Evolutionary conservation across 2,113 vertebrate genomes (phyloP).

Genomic region (Oryzias melastigma): DNA sequence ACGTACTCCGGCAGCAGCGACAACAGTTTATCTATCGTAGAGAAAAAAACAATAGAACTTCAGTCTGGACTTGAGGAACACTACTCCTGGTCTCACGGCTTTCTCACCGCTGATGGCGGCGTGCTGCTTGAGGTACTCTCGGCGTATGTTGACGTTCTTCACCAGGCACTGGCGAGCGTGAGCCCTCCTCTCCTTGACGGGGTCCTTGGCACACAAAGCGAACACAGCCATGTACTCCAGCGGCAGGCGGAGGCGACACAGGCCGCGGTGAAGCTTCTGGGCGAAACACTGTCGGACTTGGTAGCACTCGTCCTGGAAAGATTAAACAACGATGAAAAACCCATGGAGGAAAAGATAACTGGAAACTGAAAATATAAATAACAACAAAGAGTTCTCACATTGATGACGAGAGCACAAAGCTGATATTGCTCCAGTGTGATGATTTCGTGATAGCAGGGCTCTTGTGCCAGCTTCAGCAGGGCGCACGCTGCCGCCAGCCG

Average conservation of each 20-base stretch:
- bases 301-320: conserved; percentile 92
- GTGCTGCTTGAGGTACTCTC: conserved; percentile 98
- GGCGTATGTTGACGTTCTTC: conserved; percentile 95
- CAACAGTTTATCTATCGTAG: conserved; percentile 89
- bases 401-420: conserved; percentile 94
- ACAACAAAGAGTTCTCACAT: conserved; percentile 73
- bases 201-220: conserved; percentile 96
- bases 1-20: conserved; percentile 97
- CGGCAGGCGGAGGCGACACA: conserved; percentile 92
- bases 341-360: neutral
- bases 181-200: conserved; percentile 94
- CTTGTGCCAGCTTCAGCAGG: conserved; percentile 93
- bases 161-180: conserved; percentile 96
- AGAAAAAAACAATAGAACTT: neutral
- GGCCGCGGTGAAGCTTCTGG: conserved; percentile 96
- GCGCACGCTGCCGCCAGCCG: conserved; percentile 93
- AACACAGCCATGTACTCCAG: conserved; percentile 98
- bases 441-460: conserved; percentile 98
- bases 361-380: neutral
- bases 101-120: conserved; percentile 91
- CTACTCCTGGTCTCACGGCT: neutral
- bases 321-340: neutral
- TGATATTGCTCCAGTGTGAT: conserved; percentile 98
- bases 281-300: conserved; percentile 97
- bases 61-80: neutral